phyloP scores from a whole-genome alignment of 2,113 vertebrate genomes.

The Camelus dromedarius region DNA sequence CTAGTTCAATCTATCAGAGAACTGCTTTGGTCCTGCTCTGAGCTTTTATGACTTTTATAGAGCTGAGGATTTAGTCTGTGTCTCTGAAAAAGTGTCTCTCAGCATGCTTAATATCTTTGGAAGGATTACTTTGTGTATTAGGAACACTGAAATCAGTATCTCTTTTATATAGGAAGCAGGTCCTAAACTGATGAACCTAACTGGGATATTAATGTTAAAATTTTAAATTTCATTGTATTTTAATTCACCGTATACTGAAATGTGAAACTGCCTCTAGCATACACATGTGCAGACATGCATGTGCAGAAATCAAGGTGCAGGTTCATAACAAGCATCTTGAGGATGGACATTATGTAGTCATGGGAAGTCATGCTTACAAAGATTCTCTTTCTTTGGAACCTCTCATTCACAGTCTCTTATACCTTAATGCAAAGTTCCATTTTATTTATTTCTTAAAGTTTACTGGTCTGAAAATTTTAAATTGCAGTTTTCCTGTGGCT shows the following conservation, averaged over 20 bases:
- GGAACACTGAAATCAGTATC: not conserved
- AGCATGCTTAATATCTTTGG: not conserved
- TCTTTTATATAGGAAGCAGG: not conserved
- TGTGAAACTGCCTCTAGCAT: not conserved
- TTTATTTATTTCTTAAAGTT: not conserved
- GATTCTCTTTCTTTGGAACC: not conserved
- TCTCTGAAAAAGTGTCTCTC: not conserved
- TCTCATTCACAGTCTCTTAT: not conserved
- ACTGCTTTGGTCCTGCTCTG: not conserved
- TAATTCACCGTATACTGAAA: conserved; percentile 1
- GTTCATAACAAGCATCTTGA: rapidly evolving
- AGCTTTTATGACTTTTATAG: not conserved
- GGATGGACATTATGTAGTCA: not conserved
- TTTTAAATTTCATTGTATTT: not conserved
- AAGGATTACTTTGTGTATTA: not conserved
- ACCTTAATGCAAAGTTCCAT: not conserved
- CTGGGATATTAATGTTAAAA: not conserved
- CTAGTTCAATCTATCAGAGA: not conserved
- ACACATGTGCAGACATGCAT: rapidly evolving
- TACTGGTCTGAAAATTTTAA: not conserved
- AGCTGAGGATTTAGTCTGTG: not conserved
- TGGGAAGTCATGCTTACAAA: not conserved
- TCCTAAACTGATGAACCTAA: not conserved
- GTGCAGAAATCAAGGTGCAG: not conserved
- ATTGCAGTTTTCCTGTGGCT: not conserved